Conservation (phyloP, 2,113 vertebrate species). For the Rhea americana region DNA sequence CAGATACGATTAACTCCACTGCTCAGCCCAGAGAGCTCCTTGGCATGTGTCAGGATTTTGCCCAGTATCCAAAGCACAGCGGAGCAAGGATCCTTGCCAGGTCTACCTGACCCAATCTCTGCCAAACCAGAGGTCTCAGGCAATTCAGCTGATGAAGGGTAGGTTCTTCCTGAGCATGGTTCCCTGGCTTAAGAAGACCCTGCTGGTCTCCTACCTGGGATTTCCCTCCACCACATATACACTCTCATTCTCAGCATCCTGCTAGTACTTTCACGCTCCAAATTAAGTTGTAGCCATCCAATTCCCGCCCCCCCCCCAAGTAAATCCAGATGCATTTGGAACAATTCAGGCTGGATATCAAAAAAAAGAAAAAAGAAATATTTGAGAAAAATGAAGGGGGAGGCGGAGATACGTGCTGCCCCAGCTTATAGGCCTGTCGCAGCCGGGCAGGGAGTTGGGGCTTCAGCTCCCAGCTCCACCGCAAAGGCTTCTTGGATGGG, state of each 20-base stretch:
- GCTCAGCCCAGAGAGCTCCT: background rate
- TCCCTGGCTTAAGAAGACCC: background rate
- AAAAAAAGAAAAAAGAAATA: background rate
- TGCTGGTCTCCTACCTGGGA: background rate
- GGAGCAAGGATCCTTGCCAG: background rate
- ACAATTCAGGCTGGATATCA: background rate
- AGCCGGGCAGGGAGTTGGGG: background rate
- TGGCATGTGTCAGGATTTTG: accelerated
- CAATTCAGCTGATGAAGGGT: background rate
- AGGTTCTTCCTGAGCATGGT: background rate
- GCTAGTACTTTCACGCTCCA: background rate
- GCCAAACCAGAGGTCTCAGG: background rate
- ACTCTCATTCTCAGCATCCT: background rate
- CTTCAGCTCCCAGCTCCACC: background rate
- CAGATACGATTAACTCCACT: background rate
- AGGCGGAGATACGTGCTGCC: too few relatives aligned
- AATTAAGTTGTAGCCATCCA: background rate
- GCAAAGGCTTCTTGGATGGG: background rate
- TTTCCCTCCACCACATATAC: background rate
- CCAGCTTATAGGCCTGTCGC: background rate
- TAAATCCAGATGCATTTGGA: background rate
- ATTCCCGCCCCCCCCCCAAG: too few relatives aligned
- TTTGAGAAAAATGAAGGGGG: background rate
- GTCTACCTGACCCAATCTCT: too few relatives aligned
- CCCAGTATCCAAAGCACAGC: accelerated